Evolutionary conservation across 1,140 invertebrate species (phyloP), one percentile per base, ranked within the genome.

Genomic region (Drosophila elegans): DNA sequence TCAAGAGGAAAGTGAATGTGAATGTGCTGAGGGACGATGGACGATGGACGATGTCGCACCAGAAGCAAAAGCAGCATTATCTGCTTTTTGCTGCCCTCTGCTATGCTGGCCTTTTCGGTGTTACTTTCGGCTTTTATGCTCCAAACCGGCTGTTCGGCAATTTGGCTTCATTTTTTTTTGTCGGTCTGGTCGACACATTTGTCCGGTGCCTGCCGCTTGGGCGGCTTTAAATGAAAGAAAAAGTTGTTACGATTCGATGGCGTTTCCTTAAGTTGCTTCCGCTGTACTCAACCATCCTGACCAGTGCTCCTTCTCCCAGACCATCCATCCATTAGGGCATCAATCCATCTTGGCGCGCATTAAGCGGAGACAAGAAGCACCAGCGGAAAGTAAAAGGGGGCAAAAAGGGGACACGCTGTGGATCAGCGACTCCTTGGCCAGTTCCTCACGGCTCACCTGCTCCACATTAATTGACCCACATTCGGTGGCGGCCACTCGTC

Each of bases 211-310:
- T 72, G 78, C 48, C 73, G 80, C 76, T 86, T 86, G 71, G 67
- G 44, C 74, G 78, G 66, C 60, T 67, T 80, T 77, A 80, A 89
- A 84, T 84, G 75, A 84, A 84, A 84, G 76, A 52, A 78, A 89
- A 89, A 88, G 77, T 77, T 89, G 84, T 89, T 88, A 72, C 77
- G 73, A 74, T 78, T 78, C 77, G 72, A 68, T 63, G 77, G 85
- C 74, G 76, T 83, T 89, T 88, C 80, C 48, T 74, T 74, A 89
- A 80, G 75, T 74, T 66, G 80, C 80, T 86, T 86, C 84, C 83
- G 80, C 67, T 78, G 64, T 72, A 71, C 68, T 72, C 57, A 72
- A 41, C 41, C 44, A 32, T 41, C 36, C 62, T 25, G 46, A 27
- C 42, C 34, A 13, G 34, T 13, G 34, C 9, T 34, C 9, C 32